Conservation (phyloP, 2,888 invertebrate species). For the Aleiodes testaceus region DNA sequence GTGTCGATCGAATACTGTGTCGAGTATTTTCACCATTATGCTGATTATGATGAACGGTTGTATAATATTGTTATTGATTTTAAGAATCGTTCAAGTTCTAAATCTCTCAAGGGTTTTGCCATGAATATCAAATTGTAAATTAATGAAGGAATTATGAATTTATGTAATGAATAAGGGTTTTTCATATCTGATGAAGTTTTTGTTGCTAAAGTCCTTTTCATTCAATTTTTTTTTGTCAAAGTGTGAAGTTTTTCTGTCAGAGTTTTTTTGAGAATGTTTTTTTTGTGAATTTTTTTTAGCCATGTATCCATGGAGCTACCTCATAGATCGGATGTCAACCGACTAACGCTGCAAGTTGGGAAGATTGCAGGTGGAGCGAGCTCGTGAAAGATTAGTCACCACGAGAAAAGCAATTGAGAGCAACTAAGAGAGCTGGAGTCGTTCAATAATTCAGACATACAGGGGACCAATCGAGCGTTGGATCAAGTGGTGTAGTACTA, state of each 20-base stretch:
- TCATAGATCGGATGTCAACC: constrained; percentile 28
- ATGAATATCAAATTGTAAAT: too few relatives aligned
- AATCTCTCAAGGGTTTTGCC: too few relatives aligned
- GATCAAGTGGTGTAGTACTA: constrained; percentile 42
- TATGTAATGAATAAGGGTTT: too few relatives aligned
- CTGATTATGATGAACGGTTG: too few relatives aligned
- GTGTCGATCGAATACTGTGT: constrained; percentile 24
- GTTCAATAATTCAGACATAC: constrained; percentile 46
- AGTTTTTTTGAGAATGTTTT: too few relatives aligned
- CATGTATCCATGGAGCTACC: constrained; percentile 40
- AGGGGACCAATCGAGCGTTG: constrained; percentile 46
- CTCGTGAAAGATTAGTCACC: constrained; percentile 5
- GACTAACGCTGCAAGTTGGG: constrained; percentile 45
- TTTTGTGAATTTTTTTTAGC: too few relatives aligned
- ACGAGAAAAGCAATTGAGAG: constrained; percentile 40
- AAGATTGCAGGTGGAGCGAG: constrained; percentile 41
- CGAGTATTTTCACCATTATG: constrained; percentile 25
- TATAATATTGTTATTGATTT: too few relatives aligned
- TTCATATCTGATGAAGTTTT: too few relatives aligned
- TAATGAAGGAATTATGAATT: background rate
- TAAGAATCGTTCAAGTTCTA: too few relatives aligned
- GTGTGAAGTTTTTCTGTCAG: too few relatives aligned
- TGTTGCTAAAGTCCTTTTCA: too few relatives aligned
- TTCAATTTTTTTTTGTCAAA: too few relatives aligned
- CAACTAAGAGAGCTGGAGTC: constrained; percentile 46